phyloP scores from a whole-genome alignment of 2,113 vertebrate species.

The Chloroceryle aenea region DNA sequence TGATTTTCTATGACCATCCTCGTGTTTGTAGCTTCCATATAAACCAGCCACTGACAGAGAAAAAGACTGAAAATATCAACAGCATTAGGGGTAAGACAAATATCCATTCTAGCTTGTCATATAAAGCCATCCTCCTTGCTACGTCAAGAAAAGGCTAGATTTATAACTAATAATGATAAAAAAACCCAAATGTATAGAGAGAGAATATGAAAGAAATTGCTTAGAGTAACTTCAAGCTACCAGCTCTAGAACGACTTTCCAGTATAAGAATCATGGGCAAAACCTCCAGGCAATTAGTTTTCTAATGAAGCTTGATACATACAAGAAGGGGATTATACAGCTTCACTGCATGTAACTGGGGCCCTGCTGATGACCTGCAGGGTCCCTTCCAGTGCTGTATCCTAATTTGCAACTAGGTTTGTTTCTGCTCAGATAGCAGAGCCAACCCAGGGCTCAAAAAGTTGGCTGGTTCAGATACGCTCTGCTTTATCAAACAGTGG shows the following conservation, averaged over 20 bases:
- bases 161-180: neutral
- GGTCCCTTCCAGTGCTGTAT: neutral
- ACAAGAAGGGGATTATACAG: constrained; percentile 20
- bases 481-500: constrained; percentile 7
- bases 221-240: constrained; percentile 33
- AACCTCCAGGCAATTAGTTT: constrained; percentile 45
- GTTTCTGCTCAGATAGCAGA: constrained; percentile 34
- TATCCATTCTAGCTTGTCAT: neutral
- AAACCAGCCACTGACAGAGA: neutral
- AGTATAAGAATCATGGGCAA: neutral
- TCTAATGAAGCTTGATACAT: constrained; percentile 40
- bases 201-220: neutral
- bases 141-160: neutral
- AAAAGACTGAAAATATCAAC: neutral
- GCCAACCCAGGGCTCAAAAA: constrained; percentile 9
- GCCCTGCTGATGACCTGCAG: constrained; percentile 33
- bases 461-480: constrained; percentile 13
- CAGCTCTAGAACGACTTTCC: constrained; percentile 15
- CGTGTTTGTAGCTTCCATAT: neutral
- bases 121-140: neutral
- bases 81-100: neutral
- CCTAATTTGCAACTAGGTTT: constrained; percentile 27
- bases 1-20: neutral
- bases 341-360: neutral
- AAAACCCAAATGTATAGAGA: neutral